These are phyloP conservation scores for Sarcophaga subvicina DNA, from an alignment of 2,888 invertebrate genomes.

Conservation along the genomic window DNA sequence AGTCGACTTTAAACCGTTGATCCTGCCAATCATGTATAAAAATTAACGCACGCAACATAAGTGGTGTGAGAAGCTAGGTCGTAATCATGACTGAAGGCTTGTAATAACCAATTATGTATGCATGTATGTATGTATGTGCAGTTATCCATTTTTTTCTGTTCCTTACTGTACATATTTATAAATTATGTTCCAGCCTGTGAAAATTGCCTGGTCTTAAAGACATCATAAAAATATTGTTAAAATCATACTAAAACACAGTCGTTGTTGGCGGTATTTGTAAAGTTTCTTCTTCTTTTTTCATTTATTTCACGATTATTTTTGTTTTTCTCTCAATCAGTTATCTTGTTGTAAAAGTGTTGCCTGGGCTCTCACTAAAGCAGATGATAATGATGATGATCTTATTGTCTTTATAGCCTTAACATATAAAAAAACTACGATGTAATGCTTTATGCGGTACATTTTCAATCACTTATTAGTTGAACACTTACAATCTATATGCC, in stretches of 20 bases:
- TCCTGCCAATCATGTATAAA: no score
- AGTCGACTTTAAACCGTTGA: no score
- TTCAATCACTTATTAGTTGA: constrained; percentile 21
- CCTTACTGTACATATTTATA: background rate
- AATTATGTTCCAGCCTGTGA: constrained; percentile 31
- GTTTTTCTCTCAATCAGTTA: background rate
- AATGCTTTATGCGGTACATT: constrained; percentile 12
- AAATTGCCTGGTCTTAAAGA: constrained; percentile 47
- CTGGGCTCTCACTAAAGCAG: background rate
- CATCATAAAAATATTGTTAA: constrained; percentile 49
- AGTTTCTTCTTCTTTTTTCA: constrained; percentile 11
- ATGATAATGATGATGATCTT: constrained; percentile 28
- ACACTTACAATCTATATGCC: constrained; percentile 16
- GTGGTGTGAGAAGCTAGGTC: no score
- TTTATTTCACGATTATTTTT: background rate
- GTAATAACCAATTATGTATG: no score
- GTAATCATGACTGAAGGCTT: no score
- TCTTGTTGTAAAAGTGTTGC: background rate
- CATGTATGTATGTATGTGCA: no score
- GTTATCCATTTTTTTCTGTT: background rate
- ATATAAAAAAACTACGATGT: constrained; percentile 35
- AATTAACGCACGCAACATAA: no score
- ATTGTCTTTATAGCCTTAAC: constrained; percentile 47
- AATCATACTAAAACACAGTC: constrained; percentile 20
- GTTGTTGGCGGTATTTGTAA: constrained; percentile 16